A percentile compares a stretch with the other conserved stretches of the same genome.
These are phyloP conservation scores for Eira barbara DNA, from an alignment of 2,113 vertebrate genomes.

Conservation along the genomic window DNA sequence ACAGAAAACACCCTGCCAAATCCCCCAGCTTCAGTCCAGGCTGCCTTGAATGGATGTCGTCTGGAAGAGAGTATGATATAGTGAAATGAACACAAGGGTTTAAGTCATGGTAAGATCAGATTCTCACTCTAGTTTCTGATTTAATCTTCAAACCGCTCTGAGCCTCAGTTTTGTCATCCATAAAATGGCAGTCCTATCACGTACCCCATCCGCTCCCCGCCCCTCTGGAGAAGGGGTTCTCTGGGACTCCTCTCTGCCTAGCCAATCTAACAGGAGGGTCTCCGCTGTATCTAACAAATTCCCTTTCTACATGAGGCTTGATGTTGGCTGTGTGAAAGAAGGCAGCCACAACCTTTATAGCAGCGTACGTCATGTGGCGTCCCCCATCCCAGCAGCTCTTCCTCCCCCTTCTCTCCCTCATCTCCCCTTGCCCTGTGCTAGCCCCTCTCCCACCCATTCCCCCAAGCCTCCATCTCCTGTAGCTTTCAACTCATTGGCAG, in stretches of 20 bases:
- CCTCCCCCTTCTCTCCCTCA: not conserved
- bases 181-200: not conserved
- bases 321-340: not conserved
- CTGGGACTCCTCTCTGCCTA: not conserved
- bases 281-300: not conserved
- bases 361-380: not conserved
- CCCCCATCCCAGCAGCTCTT: not conserved
- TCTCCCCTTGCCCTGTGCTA: rapidly evolving
- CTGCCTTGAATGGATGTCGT: not conserved
- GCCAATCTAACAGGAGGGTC: not conserved
- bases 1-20: not conserved
- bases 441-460: not conserved
- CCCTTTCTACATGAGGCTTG: not conserved
- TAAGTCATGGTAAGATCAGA: not conserved
- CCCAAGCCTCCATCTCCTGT: not conserved
- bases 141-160: not conserved
- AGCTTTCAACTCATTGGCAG: slow-evolving; percentile 16
- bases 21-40: not conserved
- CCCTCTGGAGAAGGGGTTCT: not conserved
- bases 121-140: not conserved
- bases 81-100: not conserved
- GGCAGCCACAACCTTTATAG: not conserved
- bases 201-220: rapidly evolving
- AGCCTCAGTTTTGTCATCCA: slow-evolving; percentile 22
- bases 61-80: not conserved